A percentile compares a stretch with the other conserved stretches of the same genome.
Conservation (phyloP, 2,888 invertebrate genomes). For the Priocnemis perturbator region DNA sequence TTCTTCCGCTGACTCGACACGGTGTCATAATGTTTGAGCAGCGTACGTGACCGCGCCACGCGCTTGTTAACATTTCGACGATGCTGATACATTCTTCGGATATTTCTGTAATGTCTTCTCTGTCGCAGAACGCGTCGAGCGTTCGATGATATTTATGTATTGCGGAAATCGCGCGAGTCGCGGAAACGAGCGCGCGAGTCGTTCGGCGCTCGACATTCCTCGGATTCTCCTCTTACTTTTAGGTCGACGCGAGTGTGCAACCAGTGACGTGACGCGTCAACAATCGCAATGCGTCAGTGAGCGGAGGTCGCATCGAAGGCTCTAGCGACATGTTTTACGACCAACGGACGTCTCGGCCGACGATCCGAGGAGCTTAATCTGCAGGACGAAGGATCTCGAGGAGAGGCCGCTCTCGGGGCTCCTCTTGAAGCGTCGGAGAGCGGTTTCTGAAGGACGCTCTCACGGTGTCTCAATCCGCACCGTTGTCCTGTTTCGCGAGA, state of each 20-base stretch:
- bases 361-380: not conserved
- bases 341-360: not conserved
- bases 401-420: not conserved
- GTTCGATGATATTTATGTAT: too few relatives aligned
- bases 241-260: too few relatives aligned
- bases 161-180: too few relatives aligned
- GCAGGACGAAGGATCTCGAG: not conserved
- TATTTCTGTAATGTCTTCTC: too few relatives aligned
- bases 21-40: not conserved
- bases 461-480: slow-evolving; percentile 44
- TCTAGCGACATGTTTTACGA: not conserved
- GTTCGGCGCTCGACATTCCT: too few relatives aligned
- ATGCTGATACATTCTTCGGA: too few relatives aligned
- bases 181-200: too few relatives aligned
- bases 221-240: too few relatives aligned
- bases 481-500: slow-evolving; percentile 39
- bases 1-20: slow-evolving; percentile 22
- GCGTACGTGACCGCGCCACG: slow-evolving; percentile 15
- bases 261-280: too few relatives aligned
- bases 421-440: not conserved
- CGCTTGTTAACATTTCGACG: too few relatives aligned
- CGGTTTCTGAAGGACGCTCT: slow-evolving; percentile 30
- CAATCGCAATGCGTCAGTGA: too few relatives aligned
- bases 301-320: not conserved
- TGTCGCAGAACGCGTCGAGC: too few relatives aligned